Percentiles rank a stretch among this genome's conserved stretches.
Conservation (phyloP, 2,888 invertebrate genomes). For the Epinotia bilunana region DNA sequence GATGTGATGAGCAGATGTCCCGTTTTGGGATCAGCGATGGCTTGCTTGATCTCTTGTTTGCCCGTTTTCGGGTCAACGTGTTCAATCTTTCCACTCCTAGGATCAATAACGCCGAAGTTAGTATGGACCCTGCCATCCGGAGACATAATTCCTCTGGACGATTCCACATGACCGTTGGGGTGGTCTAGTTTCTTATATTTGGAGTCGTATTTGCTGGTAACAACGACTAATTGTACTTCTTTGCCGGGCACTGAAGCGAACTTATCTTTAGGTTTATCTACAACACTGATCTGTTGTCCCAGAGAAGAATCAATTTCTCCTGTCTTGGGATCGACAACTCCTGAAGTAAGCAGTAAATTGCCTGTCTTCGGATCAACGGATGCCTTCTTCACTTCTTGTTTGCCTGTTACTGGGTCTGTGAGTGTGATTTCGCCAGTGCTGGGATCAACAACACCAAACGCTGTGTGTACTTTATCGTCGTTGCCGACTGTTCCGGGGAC, state of each 20-base stretch:
- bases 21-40: slow-evolving; percentile 82
- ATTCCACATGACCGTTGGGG: slow-evolving; percentile 81
- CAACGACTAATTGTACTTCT: slow-evolving; percentile 79
- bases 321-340: slow-evolving; percentile 83
- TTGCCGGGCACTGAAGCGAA: slow-evolving; percentile 74
- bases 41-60: slow-evolving; percentile 84
- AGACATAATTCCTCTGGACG: slow-evolving; percentile 73
- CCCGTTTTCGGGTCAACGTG: slow-evolving; percentile 83
- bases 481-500: slow-evolving; percentile 70
- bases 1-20: slow-evolving; percentile 83
- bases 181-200: slow-evolving; percentile 83
- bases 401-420: slow-evolving; percentile 85
- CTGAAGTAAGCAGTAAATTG: slow-evolving; percentile 83
- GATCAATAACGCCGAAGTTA: slow-evolving; percentile 82
- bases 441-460: slow-evolving; percentile 84
- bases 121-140: slow-evolving; percentile 78
- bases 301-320: slow-evolving; percentile 82
- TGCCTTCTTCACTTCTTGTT: slow-evolving; percentile 86
- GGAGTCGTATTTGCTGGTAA: slow-evolving; percentile 84
- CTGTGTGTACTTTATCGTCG: slow-evolving; percentile 84
- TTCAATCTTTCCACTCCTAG: slow-evolving; percentile 82
- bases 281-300: slow-evolving; percentile 82
- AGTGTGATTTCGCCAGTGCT: slow-evolving; percentile 84
- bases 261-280: slow-evolving; percentile 74
- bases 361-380: slow-evolving; percentile 86